These are phyloP conservation scores for Aphidius gifuensis DNA, from an alignment of 1,140 invertebrate species.

Conservation along the genomic window DNA sequence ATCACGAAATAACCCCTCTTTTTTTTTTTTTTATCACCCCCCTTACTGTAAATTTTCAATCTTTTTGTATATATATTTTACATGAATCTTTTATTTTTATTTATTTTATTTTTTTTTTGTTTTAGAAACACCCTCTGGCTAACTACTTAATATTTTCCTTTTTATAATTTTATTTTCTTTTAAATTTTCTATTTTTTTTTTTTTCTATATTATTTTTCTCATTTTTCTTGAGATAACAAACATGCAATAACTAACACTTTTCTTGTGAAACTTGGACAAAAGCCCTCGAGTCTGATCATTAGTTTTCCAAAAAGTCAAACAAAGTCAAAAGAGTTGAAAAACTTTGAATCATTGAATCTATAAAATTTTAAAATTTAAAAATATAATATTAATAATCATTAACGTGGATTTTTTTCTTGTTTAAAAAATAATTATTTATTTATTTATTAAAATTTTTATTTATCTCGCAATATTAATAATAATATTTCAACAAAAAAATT, in stretches of 20 bases:
- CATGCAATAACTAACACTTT: slow-evolving; percentile 9
- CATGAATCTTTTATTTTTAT: too few species aligned
- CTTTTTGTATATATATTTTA: too few species aligned
- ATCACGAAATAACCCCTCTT: slow-evolving; percentile 11
- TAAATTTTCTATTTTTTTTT: neutral
- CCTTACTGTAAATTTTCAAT: slow-evolving; percentile 9
- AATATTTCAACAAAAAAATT: too few species aligned
- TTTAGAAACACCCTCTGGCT: neutral
- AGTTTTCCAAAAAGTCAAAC: neutral
- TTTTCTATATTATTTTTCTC: neutral
- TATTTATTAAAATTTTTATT: too few species aligned
- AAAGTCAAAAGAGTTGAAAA: neutral
- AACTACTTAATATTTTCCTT: neutral
- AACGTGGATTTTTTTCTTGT: too few species aligned
- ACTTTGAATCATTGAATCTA: neutral
- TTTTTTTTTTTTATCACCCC: neutral
- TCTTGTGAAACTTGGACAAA: neutral
- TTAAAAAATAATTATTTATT: too few species aligned
- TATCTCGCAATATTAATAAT: too few species aligned
- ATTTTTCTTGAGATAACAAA: neutral
- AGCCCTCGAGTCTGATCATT: neutral
- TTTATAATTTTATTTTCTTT: neutral
- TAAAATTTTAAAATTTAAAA: too few species aligned
- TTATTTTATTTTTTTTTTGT: slow-evolving; percentile 10
- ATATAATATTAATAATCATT: too few species aligned